Evolutionary conservation across 2,797 vertebrate species (phyloP), one percentile per base, ranked within the genome.

Genomic region (Astyanax mexicanus): DNA sequence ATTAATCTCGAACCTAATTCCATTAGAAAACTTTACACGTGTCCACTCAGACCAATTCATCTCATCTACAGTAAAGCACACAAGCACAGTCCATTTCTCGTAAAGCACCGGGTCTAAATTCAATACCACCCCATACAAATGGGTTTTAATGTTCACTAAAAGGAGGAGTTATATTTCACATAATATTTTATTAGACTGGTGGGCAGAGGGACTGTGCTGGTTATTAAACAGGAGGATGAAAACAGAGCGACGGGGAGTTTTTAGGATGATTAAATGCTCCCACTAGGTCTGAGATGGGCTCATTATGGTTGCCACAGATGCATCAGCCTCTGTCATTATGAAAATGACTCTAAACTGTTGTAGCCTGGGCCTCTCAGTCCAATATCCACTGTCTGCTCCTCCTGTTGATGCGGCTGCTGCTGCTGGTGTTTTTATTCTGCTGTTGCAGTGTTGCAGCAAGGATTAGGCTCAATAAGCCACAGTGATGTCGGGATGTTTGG

Each of bases 251-350:
- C 66, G 45, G 71, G 38, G 68, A 71, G 65, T 80, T 82, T 82
- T 73, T 71, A 84, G 77, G 17, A 70, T 84, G 90, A 93, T 92
- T 92, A 89, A 92, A 90, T 77, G 86, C 75, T 84, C 87, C 87
- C 86, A 86, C 86, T 69, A 86, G 75, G 83, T 62, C 85, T 64
- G 67, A 84, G 84, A 90, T 88, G 88, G 80, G 80, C 87, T 90
- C 86, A 89, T 90, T 88, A 92, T 88, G 86, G 86, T 87, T 88
- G 81, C 70, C 80, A 87, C 85, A 86, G 89, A 90, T 86, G 84
- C 89, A 89, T 81, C 85, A 88, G 83, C 52, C 44, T 72, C 81
- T 77, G 85, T 91, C 90, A 90, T 92, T 90, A 91, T 90, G 88
- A 89, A 91, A 92, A 92, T 89, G 87, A 84, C 85, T 83, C 72